phyloP scores from a whole-genome alignment of 2,797 vertebrate genomes.

The Helarctos malayanus region DNA sequence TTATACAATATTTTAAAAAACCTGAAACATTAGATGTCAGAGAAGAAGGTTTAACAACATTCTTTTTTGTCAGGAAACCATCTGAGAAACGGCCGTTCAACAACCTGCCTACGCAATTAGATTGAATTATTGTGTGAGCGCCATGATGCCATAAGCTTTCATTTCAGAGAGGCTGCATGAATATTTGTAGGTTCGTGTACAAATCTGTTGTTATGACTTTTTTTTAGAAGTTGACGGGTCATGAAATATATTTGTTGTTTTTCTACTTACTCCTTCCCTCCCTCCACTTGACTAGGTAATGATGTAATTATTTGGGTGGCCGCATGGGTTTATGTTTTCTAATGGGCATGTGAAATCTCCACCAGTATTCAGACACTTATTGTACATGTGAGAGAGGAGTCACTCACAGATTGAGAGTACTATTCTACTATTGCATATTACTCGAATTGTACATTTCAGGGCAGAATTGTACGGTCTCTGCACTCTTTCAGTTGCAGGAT shows the following conservation, averaged over 20 bases:
- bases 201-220: conserved; percentile 83
- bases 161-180: conserved; percentile 83
- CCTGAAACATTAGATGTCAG: conserved; percentile 92
- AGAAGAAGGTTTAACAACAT: conserved; percentile 87
- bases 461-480: neutral
- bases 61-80: conserved; percentile 85
- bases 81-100: conserved; percentile 87
- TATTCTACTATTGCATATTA: conserved; percentile 6
- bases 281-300: conserved; percentile 20
- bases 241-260: conserved; percentile 71
- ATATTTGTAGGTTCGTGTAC: conserved; percentile 85
- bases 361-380: conserved; percentile 50
- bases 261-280: neutral
- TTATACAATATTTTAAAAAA: conserved; percentile 91
- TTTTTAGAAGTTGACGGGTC: conserved; percentile 78
- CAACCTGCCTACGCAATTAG: conserved; percentile 87
- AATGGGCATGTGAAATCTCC: neutral
- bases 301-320: conserved; percentile 67
- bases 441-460: neutral
- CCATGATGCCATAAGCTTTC: conserved; percentile 83
- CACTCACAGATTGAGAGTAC: neutral
- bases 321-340: conserved; percentile 49
- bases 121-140: conserved; percentile 88
- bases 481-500: conserved; percentile 35
- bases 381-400: neutral